Base-by-base conservation (phyloP, 2,888 invertebrate species). In the Melitaea athalia region DNA sequence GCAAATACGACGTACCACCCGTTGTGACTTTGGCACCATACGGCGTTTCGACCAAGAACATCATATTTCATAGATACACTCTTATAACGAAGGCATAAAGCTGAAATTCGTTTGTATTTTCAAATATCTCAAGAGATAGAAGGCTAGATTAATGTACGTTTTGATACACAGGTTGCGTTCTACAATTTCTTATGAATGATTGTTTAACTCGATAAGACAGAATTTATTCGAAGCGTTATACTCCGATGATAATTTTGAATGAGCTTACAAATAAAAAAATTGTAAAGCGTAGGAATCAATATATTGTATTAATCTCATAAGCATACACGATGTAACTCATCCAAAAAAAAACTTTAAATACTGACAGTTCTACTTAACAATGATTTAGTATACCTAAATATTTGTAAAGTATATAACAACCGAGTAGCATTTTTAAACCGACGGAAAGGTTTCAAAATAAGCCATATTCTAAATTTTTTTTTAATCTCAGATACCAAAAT, bases 1-100 rank as follows among this genome's bases (percentile, higher is more conserved):
- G 86, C 88, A 89, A 91, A 90, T 87, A 87, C 82, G 81, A 79
- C 83, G 79, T 80, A 84, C 87, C 86, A 82, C 89, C 86, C 87
- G 88, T 78, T 73, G 89, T 62, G 85, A 76, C 78, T 83, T 82
- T 84, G 84, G 86, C 89, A 87, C 85, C 85, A 79, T 76, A 80
- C 85, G 73, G 82, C 73, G 82, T 75, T 33, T 47, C 59, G 42
- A 24, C 43, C 33, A 47, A 50, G 53, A 53, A 43, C 31, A 33
- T 5, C 59, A 50, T 57, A 17, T 55, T 59, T 64, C 15, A 15
- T 53, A 60, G 43, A 75, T 65, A 55, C 52, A 5, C 68, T 67
- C 76, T 76, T 64, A 79, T 74, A 50, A 0, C 0, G n/a, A 3
- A 15, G 0, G 0, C 0, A 50, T 77, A 80, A 69, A 75, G 84